These are phyloP conservation scores for Caenorhabditis afra DNA, from an alignment of 2,888 invertebrate species.

Conservation along the genomic window DNA sequence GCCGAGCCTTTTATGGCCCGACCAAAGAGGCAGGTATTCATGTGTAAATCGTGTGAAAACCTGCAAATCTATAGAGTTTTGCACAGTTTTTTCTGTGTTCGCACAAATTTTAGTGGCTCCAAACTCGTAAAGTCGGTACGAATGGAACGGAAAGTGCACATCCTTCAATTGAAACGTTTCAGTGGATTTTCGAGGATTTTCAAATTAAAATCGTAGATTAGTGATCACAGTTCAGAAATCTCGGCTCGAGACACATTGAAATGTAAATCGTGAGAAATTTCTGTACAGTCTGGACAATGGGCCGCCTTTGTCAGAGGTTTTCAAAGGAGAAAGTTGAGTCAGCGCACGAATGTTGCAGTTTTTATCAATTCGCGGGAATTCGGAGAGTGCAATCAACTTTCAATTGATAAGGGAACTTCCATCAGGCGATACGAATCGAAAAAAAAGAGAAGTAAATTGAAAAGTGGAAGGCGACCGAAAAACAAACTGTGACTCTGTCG, in stretches of 20 bases:
- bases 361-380: constrained; percentile 16
- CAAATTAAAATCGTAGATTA: neutral
- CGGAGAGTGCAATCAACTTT: constrained; percentile 33
- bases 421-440: neutral
- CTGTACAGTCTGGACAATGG: neutral
- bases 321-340: neutral
- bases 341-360: constrained; percentile 11
- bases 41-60: neutral
- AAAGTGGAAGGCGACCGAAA: neutral
- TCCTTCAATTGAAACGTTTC: too few species aligned
- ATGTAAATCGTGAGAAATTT: neutral
- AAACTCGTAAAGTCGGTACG: too few species aligned
- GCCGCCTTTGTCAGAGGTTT: neutral
- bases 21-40: neutral
- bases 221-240: neutral
- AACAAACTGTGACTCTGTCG: neutral
- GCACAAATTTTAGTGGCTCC: too few species aligned
- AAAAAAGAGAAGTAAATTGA: constrained; percentile 8
- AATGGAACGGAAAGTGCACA: too few species aligned
- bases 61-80: neutral
- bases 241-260: neutral
- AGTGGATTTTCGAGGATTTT: too few species aligned
- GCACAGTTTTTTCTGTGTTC: neutral
- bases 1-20: neutral
- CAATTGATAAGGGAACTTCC: constrained; percentile 33